Conservation (phyloP, 2,888 invertebrate genomes). For the Caenorhabditis panamensis region DNA sequence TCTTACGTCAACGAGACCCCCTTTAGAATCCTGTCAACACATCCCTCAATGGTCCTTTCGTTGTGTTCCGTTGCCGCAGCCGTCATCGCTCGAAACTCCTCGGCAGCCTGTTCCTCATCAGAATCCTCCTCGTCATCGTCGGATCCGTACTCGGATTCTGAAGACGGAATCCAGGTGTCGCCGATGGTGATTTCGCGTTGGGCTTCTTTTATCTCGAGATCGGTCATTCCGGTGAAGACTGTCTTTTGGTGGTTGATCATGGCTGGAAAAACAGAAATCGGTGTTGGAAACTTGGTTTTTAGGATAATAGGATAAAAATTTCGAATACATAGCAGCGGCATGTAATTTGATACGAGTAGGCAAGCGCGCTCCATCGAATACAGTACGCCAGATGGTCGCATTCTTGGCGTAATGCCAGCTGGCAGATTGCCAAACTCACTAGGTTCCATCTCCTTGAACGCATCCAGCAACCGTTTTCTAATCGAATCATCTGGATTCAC, state of each 20-base stretch:
- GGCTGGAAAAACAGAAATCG: no score
- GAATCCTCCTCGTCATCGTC: conserved; percentile 20
- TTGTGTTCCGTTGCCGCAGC: conserved; percentile 1
- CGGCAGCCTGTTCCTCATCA: conserved; percentile 8
- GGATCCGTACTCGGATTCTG: background rate
- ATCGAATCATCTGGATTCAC: no score
- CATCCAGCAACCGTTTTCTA: conserved; percentile 8
- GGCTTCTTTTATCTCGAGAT: no score
- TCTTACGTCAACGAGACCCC: conserved; percentile 34
- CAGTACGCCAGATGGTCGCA: no score
- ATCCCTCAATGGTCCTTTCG: conserved; percentile 26
- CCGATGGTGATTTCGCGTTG: no score
- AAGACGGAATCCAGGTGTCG: no score
- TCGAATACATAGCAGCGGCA: no score
- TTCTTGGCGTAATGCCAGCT: no score
- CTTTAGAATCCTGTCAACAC: conserved; percentile 17
- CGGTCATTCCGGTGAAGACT: conserved; percentile 38
- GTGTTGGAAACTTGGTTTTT: no score
- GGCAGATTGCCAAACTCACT: conserved; percentile 3
- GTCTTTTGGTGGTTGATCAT: no score
- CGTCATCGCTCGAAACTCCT: conserved; percentile 1
- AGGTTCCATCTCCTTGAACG: conserved; percentile 23
- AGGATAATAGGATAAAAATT: no score
- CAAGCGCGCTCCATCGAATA: no score
- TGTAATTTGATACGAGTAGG: conserved; percentile 33